Evolutionary conservation across 1,140 invertebrate genomes (phyloP), one percentile per base, ranked within the genome.

Genomic region (Brachionus paranguensis): DNA sequence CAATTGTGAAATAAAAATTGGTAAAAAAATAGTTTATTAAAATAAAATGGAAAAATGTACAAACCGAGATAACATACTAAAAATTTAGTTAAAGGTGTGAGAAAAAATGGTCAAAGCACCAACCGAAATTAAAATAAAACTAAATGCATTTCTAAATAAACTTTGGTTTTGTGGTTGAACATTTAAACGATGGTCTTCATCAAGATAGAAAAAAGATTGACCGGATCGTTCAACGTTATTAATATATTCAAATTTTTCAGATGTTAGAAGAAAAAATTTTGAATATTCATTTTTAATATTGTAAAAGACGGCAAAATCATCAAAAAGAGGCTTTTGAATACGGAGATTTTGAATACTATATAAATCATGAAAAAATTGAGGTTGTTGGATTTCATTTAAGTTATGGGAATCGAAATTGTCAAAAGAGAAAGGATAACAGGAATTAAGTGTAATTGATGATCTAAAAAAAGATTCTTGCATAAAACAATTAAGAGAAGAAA

Each of bases 31-130:
- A 47, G 14, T 47, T 47, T 47, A 47, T 47, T 47, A 5, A 24
- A 14, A 47, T 47, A 1, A 70, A 70, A 37, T 37, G 33, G 33
- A 12, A 11, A 43, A 43, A 74, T 43, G 0, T 43, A 74, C 33
- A 74, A 74, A 74, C 70, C 70, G 70, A 74, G 70, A 45, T 45
- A 43, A 17, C 2, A 17, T 74, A 74, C 70, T 74, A 74, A 74
- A 68, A 68, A 45, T 37, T 45, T 74, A 74, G n/a, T 20, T 43
- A 43, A 74, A 20, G n/a, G 70, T 20, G 17, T 20, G 11, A 1
- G 37, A 74, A 74, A 45, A 74, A 17, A 74, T 43, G 8, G 70
- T 74, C 1, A 74, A 74, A 45, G 70, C 70, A 74, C 70, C 70
- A 17, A 43, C 3, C 0, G 5, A 45, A 20, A 74, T 74, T 17